Evolutionary conservation across 2,113 vertebrate genomes (phyloP).

Genomic region (Cynopterus brachyotis): DNA sequence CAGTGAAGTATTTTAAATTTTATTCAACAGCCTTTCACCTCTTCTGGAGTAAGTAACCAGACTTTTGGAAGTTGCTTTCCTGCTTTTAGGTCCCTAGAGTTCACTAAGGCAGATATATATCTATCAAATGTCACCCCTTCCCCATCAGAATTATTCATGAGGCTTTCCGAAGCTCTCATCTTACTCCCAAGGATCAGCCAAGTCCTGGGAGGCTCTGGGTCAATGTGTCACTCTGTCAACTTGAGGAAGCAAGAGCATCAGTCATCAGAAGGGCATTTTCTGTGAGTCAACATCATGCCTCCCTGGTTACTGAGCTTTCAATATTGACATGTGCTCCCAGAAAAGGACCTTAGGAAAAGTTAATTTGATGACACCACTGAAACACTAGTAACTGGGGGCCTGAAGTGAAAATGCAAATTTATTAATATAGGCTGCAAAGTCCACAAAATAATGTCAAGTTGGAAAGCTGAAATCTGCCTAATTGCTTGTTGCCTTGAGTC

Average conservation of each 20-base stretch:
- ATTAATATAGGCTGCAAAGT: conserved; percentile 59
- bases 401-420: conserved; percentile 68
- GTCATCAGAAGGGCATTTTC: conserved; percentile 49
- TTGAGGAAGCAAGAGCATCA: background rate
- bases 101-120: background rate
- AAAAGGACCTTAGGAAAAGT: conserved; percentile 68
- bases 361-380: conserved; percentile 43
- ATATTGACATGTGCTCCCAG: conserved; percentile 51
- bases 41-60: background rate
- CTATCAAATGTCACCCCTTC: background rate
- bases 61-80: background rate
- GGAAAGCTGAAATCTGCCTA: conserved; percentile 21
- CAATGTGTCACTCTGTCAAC: conserved; percentile 38
- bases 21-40: background rate
- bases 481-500: conserved; percentile 41
- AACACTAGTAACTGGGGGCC: conserved; percentile 54
- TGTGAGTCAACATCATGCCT: conserved; percentile 16
- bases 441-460: conserved; percentile 51
- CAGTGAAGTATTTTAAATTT: background rate
- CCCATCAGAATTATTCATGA: background rate
- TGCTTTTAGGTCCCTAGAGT: background rate
- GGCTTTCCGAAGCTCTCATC: background rate
- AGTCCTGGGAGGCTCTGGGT: background rate
- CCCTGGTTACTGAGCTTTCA: background rate
- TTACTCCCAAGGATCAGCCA: background rate